These are phyloP conservation scores for Marisa cornuarietis DNA, from an alignment of 1,140 invertebrate genomes.

Conservation along the genomic window DNA sequence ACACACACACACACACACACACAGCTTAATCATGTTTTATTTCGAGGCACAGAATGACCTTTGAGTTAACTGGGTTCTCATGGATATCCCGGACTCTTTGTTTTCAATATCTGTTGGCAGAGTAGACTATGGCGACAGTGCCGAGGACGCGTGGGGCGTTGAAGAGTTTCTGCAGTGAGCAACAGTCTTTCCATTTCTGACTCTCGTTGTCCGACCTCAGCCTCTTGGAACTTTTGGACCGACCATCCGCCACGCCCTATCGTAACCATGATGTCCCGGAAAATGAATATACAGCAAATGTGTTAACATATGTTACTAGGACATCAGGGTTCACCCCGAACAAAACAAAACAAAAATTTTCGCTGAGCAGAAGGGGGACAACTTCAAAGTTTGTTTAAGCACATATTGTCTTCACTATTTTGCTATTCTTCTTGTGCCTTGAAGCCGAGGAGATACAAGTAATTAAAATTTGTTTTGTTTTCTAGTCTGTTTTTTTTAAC, in stretches of 20 bases:
- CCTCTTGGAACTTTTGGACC: background rate
- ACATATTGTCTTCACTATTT: too few relatives aligned
- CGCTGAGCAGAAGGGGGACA: too few relatives aligned
- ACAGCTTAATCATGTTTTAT: background rate
- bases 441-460: too few relatives aligned
- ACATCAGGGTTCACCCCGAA: too few relatives aligned
- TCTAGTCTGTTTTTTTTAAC: too few relatives aligned
- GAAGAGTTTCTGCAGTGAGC: background rate
- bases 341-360: too few relatives aligned
- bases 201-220: background rate
- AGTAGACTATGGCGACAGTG: constrained; percentile 1
- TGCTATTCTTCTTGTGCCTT: too few relatives aligned
- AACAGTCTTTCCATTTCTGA: background rate
- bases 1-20: constrained; percentile 5
- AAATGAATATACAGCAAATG: too few relatives aligned
- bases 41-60: background rate
- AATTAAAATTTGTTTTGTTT: too few relatives aligned
- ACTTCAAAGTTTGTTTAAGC: too few relatives aligned
- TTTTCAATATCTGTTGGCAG: background rate
- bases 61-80: background rate
- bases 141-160: background rate
- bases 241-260: background rate
- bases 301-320: too few relatives aligned
- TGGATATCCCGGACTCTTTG: background rate
- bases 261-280: background rate